Evolutionary conservation across 2,888 invertebrate species (phyloP).

Genomic region (Hybos culiciformis): DNA sequence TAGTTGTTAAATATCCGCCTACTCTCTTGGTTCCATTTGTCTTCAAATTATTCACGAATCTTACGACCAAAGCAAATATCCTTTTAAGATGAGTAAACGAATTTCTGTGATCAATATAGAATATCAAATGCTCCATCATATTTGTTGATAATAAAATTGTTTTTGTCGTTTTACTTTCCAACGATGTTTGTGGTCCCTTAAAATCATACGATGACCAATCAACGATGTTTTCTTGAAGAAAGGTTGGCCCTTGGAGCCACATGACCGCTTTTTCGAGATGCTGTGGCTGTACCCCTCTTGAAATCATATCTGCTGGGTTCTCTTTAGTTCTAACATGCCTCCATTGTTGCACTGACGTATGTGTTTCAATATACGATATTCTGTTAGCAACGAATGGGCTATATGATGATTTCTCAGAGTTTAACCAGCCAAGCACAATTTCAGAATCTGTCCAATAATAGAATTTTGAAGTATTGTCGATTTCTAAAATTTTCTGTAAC

Average conservation of each 20-base stretch:
- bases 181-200: background rate
- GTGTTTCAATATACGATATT: background rate
- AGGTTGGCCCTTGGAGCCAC: conserved; percentile 2
- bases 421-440: background rate
- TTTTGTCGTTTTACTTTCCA: background rate
- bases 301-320: conserved; percentile 4
- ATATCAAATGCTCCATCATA: too few species aligned
- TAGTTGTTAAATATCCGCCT: background rate
- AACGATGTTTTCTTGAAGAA: background rate
- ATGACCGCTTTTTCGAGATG: background rate
- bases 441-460: conserved; percentile 5
- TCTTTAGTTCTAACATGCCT: background rate
- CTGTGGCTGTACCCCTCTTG: background rate
- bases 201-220: too few species aligned
- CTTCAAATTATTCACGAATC: background rate
- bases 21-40: too few species aligned
- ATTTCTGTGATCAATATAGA: background rate
- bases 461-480: too few species aligned
- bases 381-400: conserved; percentile 1
- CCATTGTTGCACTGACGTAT: background rate
- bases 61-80: background rate
- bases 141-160: too few species aligned
- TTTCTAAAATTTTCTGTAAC: too few species aligned
- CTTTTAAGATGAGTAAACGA: background rate
- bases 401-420: background rate